These are phyloP conservation scores for Acleris laterana DNA, from an alignment of 2,888 invertebrate genomes.

Conservation along the genomic window DNA sequence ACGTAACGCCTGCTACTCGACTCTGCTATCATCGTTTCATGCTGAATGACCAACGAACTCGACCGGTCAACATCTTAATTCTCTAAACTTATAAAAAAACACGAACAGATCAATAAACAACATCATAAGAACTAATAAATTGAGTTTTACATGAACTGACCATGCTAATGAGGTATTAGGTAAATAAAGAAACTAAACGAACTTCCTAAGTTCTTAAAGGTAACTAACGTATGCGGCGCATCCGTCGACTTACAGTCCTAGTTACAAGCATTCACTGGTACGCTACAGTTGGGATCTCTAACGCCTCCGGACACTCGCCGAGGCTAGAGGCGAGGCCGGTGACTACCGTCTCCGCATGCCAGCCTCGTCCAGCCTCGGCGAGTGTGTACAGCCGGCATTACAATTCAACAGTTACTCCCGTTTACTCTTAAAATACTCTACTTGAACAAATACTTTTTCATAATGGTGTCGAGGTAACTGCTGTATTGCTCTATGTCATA, in stretches of 20 bases:
- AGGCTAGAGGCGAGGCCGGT: too few species aligned
- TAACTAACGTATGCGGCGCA: conserved; percentile 77
- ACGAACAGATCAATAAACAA: conserved; percentile 32
- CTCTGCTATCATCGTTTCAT: neutral
- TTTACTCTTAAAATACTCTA: too few species aligned
- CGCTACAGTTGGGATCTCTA: conserved; percentile 20
- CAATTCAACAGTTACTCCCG: conserved; percentile 47
- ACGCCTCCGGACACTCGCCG: too few species aligned
- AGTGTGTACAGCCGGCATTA: conserved; percentile 37
- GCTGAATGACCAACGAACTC: neutral
- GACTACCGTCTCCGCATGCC: too few species aligned
- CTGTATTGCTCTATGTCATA: conserved; percentile 34
- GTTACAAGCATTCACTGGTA: conserved; percentile 73
- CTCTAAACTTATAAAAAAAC: conserved; percentile 13
- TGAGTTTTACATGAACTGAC: conserved; percentile 66
- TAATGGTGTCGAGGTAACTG: conserved; percentile 27
- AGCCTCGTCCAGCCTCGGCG: too few species aligned
- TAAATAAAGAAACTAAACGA: conserved; percentile 62
- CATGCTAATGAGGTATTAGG: conserved; percentile 78
- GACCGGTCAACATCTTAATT: conserved; percentile 7
- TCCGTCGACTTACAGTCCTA: conserved; percentile 79
- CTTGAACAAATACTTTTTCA: conserved; percentile 23
- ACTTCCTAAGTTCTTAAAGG: conserved; percentile 80
- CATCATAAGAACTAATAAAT: conserved; percentile 38
- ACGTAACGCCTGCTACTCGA: neutral